A percentile compares a stretch with the other conserved stretches of the same genome.
Evolutionary conservation across 1,140 invertebrate species (phyloP).

Genomic region (Atta colombica): DNA sequence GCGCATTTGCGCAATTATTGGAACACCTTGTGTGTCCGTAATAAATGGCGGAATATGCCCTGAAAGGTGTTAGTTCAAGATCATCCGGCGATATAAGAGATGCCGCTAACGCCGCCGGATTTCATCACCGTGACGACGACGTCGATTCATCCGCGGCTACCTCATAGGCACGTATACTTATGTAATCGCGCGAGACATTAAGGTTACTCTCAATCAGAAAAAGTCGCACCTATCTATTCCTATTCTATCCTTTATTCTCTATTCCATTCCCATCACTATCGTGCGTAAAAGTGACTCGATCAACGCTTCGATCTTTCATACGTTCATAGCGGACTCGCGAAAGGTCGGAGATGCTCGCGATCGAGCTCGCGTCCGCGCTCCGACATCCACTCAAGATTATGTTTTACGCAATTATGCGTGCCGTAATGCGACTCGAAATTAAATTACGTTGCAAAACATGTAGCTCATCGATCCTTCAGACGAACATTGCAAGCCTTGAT

Average conservation of each 20-base stretch:
- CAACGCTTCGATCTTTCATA: slow-evolving; percentile 25
- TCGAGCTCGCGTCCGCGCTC: slow-evolving; percentile 34
- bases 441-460: slow-evolving; percentile 41
- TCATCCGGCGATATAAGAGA: slow-evolving; percentile 81
- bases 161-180: slow-evolving; percentile 42
- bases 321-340: slow-evolving; percentile 38
- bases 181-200: slow-evolving; percentile 72
- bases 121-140: slow-evolving; percentile 68
- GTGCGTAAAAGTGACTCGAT: slow-evolving; percentile 4
- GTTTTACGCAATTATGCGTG: slow-evolving; percentile 53
- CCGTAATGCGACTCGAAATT: slow-evolving; percentile 49
- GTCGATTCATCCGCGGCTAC: slow-evolving; percentile 61
- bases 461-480: slow-evolving; percentile 5
- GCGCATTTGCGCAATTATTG: slow-evolving; percentile 83
- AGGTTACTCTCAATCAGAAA: slow-evolving; percentile 71
- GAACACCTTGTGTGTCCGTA: slow-evolving; percentile 81
- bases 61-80: slow-evolving; percentile 85
- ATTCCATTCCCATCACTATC: slow-evolving; percentile 29
- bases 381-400: slow-evolving; percentile 44
- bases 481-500: slow-evolving; percentile 38
- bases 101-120: slow-evolving; percentile 70
- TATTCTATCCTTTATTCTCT: slow-evolving; percentile 31
- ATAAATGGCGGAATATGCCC: slow-evolving; percentile 82
- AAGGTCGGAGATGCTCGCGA: slow-evolving; percentile 59
- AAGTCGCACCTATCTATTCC: slow-evolving; percentile 63